Evolutionary conservation across 2,888 invertebrate species (phyloP).

Genomic region (Mimumesa dahlbomi): DNA sequence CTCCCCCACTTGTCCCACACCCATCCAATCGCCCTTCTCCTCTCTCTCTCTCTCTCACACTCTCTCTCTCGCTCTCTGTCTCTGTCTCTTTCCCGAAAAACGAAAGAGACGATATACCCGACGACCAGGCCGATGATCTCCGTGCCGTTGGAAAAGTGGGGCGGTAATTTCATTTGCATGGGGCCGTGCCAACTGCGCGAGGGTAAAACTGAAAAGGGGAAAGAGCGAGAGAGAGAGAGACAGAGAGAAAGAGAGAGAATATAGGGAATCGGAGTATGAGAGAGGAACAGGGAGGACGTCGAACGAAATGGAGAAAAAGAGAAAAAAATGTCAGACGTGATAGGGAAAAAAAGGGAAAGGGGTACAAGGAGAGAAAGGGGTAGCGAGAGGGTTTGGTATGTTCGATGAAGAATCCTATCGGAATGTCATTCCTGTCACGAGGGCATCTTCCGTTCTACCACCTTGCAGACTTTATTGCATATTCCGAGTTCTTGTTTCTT

Average conservation of each 20-base stretch:
- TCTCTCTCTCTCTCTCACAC: too few relatives aligned
- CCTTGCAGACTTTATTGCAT: constrained; percentile 59
- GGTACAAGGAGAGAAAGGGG: too few relatives aligned
- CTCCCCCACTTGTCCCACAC: too few relatives aligned
- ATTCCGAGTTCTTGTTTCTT: constrained; percentile 45
- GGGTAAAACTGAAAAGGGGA: constrained; percentile 11
- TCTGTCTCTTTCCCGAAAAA: constrained; percentile 12
- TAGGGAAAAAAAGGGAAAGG: constrained; percentile 14
- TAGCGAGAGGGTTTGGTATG: constrained; percentile 29
- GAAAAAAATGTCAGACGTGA: constrained; percentile 12
- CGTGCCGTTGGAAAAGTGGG: constrained; percentile 51
- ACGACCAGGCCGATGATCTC: constrained; percentile 47
- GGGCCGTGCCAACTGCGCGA: constrained; percentile 44
- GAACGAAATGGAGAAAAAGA: constrained; percentile 12
- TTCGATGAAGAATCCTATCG: constrained; percentile 61
- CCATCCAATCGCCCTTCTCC: too few relatives aligned
- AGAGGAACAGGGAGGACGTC: constrained; percentile 26
- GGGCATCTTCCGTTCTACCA: constrained; percentile 46
- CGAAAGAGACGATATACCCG: constrained; percentile 37
- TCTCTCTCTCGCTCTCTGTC: too few relatives aligned
- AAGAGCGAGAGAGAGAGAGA: constrained; percentile 13
- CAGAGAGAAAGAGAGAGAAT: constrained; percentile 15
- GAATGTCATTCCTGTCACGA: constrained; percentile 62
- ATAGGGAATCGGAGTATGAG: constrained; percentile 18
- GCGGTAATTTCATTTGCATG: constrained; percentile 71